These are phyloP conservation scores for Eutolmus rufibarbis DNA, from an alignment of 2,888 invertebrate species.

Conservation along the genomic window DNA sequence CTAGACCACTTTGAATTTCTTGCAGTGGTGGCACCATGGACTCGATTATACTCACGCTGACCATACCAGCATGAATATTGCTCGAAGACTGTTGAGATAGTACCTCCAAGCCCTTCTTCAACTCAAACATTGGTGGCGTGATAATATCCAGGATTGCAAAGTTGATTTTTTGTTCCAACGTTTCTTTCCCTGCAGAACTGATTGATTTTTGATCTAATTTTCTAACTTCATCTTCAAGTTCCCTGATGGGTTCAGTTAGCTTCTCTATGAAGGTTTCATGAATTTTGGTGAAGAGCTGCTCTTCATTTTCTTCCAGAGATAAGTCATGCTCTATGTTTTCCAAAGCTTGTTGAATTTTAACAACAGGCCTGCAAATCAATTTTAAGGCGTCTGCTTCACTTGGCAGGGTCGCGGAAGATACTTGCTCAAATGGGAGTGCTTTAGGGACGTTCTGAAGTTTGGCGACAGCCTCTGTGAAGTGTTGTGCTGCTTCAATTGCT, in stretches of 20 bases:
- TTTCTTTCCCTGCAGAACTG: constrained; percentile 51
- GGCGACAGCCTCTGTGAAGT: constrained; percentile 60
- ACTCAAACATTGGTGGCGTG: constrained; percentile 70
- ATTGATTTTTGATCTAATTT: constrained; percentile 54
- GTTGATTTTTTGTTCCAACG: constrained; percentile 63
- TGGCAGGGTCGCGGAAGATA: constrained; percentile 57
- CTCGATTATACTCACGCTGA: constrained; percentile 63
- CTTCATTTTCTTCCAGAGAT: constrained; percentile 58
- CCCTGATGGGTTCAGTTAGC: constrained; percentile 57
- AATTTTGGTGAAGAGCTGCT: constrained; percentile 58
- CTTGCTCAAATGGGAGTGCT: constrained; percentile 55
- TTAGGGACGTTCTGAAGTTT: constrained; percentile 54
- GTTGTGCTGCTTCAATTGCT: constrained; percentile 60
- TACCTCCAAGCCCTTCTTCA: constrained; percentile 68
- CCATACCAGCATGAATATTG: constrained; percentile 56
- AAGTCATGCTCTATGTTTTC: constrained; percentile 60
- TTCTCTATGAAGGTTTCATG: constrained; percentile 57
- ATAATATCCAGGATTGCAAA: constrained; percentile 72
- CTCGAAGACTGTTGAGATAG: constrained; percentile 58
- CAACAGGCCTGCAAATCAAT: constrained; percentile 61
- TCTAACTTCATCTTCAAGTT: constrained; percentile 55
- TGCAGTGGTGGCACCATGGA: constrained; percentile 67
- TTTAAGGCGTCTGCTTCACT: constrained; percentile 59
- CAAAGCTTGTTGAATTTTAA: constrained; percentile 63
- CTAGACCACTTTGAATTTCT: constrained; percentile 67